These are phyloP conservation scores for Lithobates pipiens DNA, from an alignment of 2,797 vertebrate species.

Conservation along the genomic window DNA sequence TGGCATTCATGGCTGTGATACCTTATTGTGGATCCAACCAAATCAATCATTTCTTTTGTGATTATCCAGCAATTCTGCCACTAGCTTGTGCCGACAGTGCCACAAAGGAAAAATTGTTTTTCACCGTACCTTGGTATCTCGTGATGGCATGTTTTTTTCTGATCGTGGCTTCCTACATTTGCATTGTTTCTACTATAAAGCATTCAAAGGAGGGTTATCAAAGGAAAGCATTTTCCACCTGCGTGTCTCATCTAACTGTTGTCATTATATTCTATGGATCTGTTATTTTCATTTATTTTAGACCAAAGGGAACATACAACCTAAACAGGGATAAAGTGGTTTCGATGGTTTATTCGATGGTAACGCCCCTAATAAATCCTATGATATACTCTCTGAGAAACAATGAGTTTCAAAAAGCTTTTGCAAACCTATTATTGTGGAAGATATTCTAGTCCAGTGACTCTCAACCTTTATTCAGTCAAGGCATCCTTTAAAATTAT, in stretches of 20 bases:
- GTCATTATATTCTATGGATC: conserved; percentile 57
- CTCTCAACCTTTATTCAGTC: too few species aligned
- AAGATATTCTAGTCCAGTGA: too few species aligned
- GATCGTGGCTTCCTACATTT: not conserved
- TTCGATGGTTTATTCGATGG: not conserved
- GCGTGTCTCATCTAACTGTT: conserved; percentile 56
- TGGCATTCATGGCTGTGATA: not conserved
- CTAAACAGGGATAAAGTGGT: conserved; percentile 13
- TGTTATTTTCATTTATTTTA: conserved; percentile 17
- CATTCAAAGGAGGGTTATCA: not conserved
- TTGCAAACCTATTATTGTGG: not conserved
- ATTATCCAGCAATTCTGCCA: too few species aligned
- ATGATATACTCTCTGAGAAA: conserved; percentile 18
- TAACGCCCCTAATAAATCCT: conserved; percentile 14
- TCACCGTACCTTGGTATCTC: too few species aligned
- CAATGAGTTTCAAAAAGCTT: not conserved
- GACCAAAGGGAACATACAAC: not conserved
- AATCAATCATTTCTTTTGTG: conserved; percentile 57
- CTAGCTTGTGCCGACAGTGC: too few species aligned
- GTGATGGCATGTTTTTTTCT: conserved; percentile 1
- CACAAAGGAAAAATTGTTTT: too few species aligned
- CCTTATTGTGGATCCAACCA: conserved; percentile 49
- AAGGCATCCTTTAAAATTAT: too few species aligned
- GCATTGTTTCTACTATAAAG: conserved; percentile 2
- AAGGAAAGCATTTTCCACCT: conserved; percentile 48